phyloP scores from a whole-genome alignment of 2,888 invertebrate species.

The Eupithecia tripunctaria region DNA sequence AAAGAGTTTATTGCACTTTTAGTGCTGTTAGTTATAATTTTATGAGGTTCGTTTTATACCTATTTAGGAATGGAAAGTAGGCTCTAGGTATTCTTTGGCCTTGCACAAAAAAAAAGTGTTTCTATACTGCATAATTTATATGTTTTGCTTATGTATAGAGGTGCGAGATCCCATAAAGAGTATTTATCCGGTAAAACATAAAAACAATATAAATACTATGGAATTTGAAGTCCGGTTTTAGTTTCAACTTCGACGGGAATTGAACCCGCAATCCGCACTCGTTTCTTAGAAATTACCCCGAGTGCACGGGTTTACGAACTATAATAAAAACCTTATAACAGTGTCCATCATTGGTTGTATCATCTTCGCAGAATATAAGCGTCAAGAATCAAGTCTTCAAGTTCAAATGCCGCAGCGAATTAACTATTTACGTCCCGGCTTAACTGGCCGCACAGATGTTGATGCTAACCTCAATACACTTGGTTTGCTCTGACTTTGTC shows the following conservation, averaged over 20 bases:
- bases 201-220: too few species aligned
- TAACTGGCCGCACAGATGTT: conserved; percentile 15
- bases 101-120: neutral
- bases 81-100: neutral
- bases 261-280: too few species aligned
- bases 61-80: conserved; percentile 40
- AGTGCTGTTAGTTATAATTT: conserved; percentile 54
- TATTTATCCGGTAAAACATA: too few species aligned
- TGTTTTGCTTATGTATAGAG: neutral
- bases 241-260: too few species aligned
- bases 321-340: neutral
- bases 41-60: conserved; percentile 34
- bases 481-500: neutral
- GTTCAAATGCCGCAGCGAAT: conserved; percentile 21
- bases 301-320: too few species aligned
- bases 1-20: conserved; percentile 73
- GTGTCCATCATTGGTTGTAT: neutral
- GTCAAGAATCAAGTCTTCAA: conserved; percentile 12
- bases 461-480: conserved; percentile 10
- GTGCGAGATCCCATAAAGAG: neutral
- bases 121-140: too few species aligned
- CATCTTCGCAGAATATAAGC: neutral
- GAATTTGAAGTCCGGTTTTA: too few species aligned
- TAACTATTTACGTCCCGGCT: conserved; percentile 24
- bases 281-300: too few species aligned